Conservation (phyloP, 2,113 vertebrate species). For the Rostratula benghalensis region DNA sequence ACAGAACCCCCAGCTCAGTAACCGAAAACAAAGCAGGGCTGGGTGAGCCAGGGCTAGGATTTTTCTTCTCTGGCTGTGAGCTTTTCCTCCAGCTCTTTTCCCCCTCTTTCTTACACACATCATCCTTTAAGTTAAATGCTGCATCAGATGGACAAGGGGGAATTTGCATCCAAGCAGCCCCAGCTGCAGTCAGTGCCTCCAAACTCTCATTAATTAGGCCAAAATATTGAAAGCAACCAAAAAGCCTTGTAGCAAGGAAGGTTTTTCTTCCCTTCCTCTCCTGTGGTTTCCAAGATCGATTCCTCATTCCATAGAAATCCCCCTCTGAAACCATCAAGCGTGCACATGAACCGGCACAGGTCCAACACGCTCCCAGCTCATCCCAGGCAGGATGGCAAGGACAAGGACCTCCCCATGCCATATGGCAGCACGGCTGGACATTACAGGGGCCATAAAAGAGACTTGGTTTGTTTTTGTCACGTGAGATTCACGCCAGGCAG, state of each 20-base stretch:
- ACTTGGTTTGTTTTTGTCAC: not conserved
- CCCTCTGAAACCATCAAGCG: not conserved
- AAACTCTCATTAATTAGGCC: not conserved
- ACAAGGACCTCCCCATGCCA: not conserved
- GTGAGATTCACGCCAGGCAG: accelerated
- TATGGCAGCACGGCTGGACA: accelerated
- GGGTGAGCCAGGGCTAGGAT: not conserved
- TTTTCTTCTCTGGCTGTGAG: not conserved
- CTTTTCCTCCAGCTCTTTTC: not conserved
- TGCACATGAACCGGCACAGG: accelerated
- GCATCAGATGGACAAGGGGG: accelerated
- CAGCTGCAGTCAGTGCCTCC: not conserved
- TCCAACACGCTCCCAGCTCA: not conserved
- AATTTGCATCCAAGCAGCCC: not conserved
- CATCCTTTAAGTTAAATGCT: not conserved
- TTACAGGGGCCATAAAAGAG: not conserved
- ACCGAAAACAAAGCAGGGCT: not conserved
- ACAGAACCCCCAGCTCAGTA: not conserved
- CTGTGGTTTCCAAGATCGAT: not conserved
- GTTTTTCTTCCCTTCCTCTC: not conserved
- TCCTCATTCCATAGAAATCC: not conserved
- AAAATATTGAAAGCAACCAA: not conserved
- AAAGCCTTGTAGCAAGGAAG: not conserved
- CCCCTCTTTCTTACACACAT: not conserved
- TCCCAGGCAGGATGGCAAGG: not conserved